A percentile compares a stretch with the other conserved stretches of the same genome.
phyloP scores from a whole-genome alignment of 2,888 invertebrate species.

The Athrips mouffetella region DNA sequence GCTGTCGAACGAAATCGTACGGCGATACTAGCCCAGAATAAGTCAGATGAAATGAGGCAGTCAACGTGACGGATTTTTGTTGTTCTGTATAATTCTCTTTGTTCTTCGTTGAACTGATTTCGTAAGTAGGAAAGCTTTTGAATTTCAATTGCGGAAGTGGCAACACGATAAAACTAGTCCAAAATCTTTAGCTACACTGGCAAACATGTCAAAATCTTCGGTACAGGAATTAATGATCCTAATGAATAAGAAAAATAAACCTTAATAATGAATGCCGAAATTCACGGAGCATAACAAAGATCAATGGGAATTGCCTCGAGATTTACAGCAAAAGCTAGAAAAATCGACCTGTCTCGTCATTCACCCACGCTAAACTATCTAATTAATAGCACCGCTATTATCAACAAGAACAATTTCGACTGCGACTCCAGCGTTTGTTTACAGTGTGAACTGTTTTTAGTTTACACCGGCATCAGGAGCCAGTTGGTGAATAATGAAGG shows the following conservation, averaged over 20 bases:
- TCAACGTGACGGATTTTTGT: conserved; percentile 31
- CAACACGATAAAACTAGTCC: too few species aligned
- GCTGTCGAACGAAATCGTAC: conserved; percentile 56
- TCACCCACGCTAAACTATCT: too few species aligned
- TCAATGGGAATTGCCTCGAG: too few species aligned
- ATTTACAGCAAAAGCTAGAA: too few species aligned
- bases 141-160: conserved; percentile 31
- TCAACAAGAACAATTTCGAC: background rate
- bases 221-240: too few species aligned
- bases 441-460: too few species aligned
- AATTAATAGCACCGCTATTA: background rate
- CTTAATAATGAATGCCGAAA: too few species aligned
- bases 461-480: conserved; percentile 62
- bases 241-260: too few species aligned
- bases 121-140: background rate
- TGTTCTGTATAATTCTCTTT: conserved; percentile 36
- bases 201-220: too few species aligned
- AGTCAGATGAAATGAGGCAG: conserved; percentile 57
- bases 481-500: conserved; percentile 20
- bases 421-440: conserved; percentile 47
- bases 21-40: conserved; percentile 63
- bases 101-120: background rate
- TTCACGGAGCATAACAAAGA: too few species aligned
- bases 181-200: too few species aligned
- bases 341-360: too few species aligned